Conservation (phyloP, 2,113 vertebrate species). For the Piprites chloris region DNA sequence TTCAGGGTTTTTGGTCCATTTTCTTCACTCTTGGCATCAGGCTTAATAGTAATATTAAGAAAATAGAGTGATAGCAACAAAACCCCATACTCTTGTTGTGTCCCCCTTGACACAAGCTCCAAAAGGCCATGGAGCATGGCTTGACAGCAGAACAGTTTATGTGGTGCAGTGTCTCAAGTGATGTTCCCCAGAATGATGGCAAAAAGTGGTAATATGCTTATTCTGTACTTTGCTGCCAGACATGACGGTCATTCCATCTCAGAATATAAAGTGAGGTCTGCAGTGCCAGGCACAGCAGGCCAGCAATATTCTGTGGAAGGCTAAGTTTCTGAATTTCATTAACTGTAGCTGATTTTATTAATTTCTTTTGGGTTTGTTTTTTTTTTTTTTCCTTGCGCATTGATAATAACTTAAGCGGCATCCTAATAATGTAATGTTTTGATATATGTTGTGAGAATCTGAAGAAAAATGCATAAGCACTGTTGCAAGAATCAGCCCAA, state of each 20-base stretch:
- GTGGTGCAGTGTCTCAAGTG: neutral
- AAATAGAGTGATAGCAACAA: neutral
- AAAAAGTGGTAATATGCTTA: neutral
- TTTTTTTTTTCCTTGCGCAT: neutral
- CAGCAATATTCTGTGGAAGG: neutral
- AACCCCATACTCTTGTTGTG: neutral
- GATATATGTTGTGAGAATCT: neutral
- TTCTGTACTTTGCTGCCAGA: slow-evolving; percentile 26
- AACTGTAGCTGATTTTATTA: neutral
- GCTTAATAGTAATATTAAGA: neutral
- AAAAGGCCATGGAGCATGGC: neutral
- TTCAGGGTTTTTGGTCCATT: neutral
- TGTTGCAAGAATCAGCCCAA: neutral
- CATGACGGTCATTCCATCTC: neutral
- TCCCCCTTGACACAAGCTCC: neutral
- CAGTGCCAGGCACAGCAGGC: slow-evolving; percentile 52
- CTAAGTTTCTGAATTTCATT: slow-evolving; percentile 48
- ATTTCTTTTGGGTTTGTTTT: neutral
- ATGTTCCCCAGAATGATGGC: slow-evolving; percentile 33
- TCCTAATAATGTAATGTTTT: neutral
- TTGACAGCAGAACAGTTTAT: slow-evolving; percentile 11
- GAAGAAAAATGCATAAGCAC: neutral
- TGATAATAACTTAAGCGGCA: neutral
- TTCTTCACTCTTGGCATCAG: neutral
- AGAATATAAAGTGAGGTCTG: neutral